Evolutionary conservation across 2,888 invertebrate species (phyloP).

Genomic region (Nephrotoma guestfalica): DNA sequence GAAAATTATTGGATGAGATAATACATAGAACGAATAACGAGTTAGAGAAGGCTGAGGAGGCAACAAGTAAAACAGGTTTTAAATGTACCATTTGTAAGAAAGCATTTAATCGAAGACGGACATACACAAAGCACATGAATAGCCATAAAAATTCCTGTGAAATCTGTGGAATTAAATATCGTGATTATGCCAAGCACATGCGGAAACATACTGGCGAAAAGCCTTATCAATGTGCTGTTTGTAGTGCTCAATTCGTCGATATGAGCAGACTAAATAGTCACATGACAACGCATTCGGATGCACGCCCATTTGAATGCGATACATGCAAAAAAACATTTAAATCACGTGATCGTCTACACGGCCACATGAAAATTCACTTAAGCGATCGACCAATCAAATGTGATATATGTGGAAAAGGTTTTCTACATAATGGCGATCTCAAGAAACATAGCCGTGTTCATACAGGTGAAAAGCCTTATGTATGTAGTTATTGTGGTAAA

Average conservation of each 20-base stretch:
- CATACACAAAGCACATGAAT: not conserved
- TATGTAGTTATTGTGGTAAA: slow-evolving; percentile 4
- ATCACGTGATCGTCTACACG: not conserved
- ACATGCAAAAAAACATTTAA: slow-evolving; percentile 1
- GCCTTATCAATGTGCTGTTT: not conserved
- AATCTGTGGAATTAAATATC: not conserved
- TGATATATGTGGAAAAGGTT: slow-evolving; percentile 2
- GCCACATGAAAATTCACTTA: slow-evolving; percentile 1
- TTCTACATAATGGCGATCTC: not conserved
- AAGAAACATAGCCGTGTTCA: not conserved
- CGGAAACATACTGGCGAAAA: slow-evolving; percentile 3
- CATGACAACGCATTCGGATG: slow-evolving; percentile 1
- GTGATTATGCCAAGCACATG: slow-evolving; percentile 1
- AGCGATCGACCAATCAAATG: not conserved
- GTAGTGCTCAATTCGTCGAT: not conserved
- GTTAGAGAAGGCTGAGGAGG: not conserved
- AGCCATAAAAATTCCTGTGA: not conserved
- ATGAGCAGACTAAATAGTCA: not conserved
- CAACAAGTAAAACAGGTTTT: not conserved
- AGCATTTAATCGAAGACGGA: not conserved
- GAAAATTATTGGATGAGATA: not conserved
- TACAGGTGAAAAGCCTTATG: not conserved
- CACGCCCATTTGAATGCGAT: not conserved
- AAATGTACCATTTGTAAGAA: not conserved
- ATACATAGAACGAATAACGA: not conserved